Percentiles rank a stretch among this genome's conserved stretches.
Evolutionary conservation across 2,113 vertebrate genomes (phyloP).

Genomic region (Herpetotheres cachinnans): DNA sequence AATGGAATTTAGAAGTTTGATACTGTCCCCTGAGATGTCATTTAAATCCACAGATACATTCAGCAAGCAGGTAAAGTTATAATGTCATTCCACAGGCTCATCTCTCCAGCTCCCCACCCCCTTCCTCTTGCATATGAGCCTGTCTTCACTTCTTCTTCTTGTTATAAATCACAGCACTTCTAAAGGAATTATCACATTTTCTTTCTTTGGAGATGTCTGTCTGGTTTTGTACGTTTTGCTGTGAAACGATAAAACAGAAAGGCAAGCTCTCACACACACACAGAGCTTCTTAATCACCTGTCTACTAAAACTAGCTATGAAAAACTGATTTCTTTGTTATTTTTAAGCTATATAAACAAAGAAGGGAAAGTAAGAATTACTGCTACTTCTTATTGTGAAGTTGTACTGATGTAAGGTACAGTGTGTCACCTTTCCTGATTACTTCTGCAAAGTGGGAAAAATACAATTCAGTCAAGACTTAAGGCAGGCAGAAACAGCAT

Average conservation of each 20-base stretch:
- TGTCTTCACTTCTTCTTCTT: background rate
- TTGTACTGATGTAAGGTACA: background rate
- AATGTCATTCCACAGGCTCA: conserved; percentile 54
- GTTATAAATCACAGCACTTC: conserved; percentile 18
- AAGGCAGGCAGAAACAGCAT: background rate
- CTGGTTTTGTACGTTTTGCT: background rate
- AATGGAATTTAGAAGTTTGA: conserved; percentile 87
- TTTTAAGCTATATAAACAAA: background rate
- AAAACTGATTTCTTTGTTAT: background rate
- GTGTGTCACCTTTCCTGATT: background rate
- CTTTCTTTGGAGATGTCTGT: background rate
- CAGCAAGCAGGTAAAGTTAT: conserved; percentile 45
- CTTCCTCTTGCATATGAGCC: background rate
- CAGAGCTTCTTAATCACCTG: background rate
- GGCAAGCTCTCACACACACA: background rate
- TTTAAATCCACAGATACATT: conserved; percentile 77
- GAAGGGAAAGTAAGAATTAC: background rate
- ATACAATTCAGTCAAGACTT: background rate
- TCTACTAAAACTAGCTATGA: background rate
- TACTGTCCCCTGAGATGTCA: conserved; percentile 87
- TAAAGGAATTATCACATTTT: conserved; percentile 16
- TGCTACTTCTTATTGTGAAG: background rate
- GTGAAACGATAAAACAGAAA: background rate
- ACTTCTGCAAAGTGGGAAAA: background rate
- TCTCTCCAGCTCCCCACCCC: conserved; percentile 26